phyloP scores from a whole-genome alignment of 2,888 invertebrate genomes.

The Gastracanthus pulcherrimus region DNA sequence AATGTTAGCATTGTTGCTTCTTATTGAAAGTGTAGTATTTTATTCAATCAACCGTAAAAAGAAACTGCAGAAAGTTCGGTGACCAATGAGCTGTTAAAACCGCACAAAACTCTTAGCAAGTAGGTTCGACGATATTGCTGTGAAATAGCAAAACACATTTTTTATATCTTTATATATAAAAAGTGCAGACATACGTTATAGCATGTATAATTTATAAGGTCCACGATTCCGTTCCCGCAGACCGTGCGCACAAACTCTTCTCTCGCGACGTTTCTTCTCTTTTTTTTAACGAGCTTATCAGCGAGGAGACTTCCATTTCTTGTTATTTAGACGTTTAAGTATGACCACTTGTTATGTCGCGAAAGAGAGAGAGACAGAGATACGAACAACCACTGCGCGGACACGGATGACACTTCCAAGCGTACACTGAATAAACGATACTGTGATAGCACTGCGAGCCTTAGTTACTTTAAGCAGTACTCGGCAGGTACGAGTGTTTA shows the following conservation, averaged over 20 bases:
- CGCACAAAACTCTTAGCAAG: conserved; percentile 16
- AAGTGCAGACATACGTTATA: conserved; percentile 24
- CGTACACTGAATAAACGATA: conserved; percentile 54
- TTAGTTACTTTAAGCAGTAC: conserved; percentile 56
- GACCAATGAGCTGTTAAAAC: not conserved
- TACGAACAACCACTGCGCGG: no score
- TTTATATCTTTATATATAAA: conserved; percentile 20
- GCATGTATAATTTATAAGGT: conserved; percentile 33
- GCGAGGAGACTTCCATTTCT: not conserved
- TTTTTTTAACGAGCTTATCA: conserved; percentile 32
- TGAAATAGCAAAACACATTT: conserved; percentile 21
- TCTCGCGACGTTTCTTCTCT: conserved; percentile 6
- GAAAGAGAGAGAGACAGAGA: conserved; percentile 19
- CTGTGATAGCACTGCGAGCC: conserved; percentile 62
- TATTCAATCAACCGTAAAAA: not conserved
- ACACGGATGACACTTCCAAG: conserved; percentile 52
- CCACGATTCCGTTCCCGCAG: conserved; percentile 12
- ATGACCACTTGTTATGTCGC: conserved; percentile 1
- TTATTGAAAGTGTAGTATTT: not conserved
- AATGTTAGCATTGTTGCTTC: not conserved
- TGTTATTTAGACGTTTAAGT: conserved; percentile 28
- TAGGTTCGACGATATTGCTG: conserved; percentile 45
- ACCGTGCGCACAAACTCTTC: not conserved
- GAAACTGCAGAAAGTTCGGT: conserved; percentile 4
- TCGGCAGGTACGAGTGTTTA: conserved; percentile 58